Base-by-base conservation (phyloP, 2,797 vertebrate species). In the Mormyrus proboscirostris region DNA sequence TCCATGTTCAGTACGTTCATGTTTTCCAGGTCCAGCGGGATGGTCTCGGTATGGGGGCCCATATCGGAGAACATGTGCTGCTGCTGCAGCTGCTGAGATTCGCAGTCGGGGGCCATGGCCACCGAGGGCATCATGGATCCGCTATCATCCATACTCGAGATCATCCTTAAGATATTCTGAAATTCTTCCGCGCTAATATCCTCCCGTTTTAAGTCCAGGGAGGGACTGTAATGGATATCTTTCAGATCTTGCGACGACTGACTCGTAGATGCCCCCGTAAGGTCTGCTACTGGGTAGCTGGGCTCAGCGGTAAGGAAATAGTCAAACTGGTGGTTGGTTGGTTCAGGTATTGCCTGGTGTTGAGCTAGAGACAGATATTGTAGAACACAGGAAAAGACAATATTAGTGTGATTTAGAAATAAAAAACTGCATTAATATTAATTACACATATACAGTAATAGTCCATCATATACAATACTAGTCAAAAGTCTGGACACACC, bases 281-380 rank as follows among this genome's bases (percentile, higher is more conserved):
- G 6, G 25, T 79, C 9, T 22, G 44, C 22, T 29, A 89, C 79
- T n/a, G 87, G 2, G 86, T 14, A 88, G 50, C 88, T 0, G 6
- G 2, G 33, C 1, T 92, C 94, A 57, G 90, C 57, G 10, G 73
- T 51, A 2, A 55, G 2, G 87, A 93, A 93, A 12, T 93, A 92
- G 25, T 91, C 88, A 47, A 92, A 92, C 55, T 83, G 89, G 3
- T 90, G 90, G 16, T 53, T 44, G 86, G 25, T 25, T 22, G 90
- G 59, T 25, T 95, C 94, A 2, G 84, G 79, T 3, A 88, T 85
- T 38, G 92, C 89, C n/a, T 91, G 6, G 3, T 57, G 90, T 83
- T 94, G 93, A 59, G 93, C 92, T 93, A 92, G 19, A 16, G 69
- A 22, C 88, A 38, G 59, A 90, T 82, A 62, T 59, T 38, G 91